Evolutionary conservation across 2,113 vertebrate species (phyloP).

Genomic region (Columba janthina): DNA sequence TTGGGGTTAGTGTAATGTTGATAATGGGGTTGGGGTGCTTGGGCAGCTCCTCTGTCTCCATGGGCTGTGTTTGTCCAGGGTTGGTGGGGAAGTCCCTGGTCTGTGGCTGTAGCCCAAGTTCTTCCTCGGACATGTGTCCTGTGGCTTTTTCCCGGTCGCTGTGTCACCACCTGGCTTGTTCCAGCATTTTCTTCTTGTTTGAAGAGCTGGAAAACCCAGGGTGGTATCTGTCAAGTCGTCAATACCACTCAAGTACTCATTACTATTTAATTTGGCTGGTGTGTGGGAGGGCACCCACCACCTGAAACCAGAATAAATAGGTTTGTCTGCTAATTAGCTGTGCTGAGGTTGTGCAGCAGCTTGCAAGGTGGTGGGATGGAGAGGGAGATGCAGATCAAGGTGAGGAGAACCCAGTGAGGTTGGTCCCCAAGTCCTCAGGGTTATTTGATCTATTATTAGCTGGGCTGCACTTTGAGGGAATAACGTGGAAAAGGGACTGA

Average conservation of each 20-base stretch:
- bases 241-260: not conserved
- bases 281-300: not conserved
- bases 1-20: not conserved
- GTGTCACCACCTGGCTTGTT: not conserved
- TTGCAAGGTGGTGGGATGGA: too few relatives aligned
- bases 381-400: too few relatives aligned
- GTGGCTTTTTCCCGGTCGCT: fast-evolving
- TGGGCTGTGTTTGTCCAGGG: not conserved
- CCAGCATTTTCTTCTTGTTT: fast-evolving
- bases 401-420: fast-evolving
- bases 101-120: fast-evolving
- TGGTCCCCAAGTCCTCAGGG: fast-evolving
- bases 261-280: not conserved
- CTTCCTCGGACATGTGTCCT: fast-evolving
- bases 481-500: fast-evolving
- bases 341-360: not conserved
- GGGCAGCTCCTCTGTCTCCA: fast-evolving
- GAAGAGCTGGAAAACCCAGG: not conserved
- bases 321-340: not conserved
- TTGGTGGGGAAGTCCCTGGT: fast-evolving
- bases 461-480: not conserved
- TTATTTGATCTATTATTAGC: not conserved
- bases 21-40: fast-evolving
- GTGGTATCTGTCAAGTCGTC: not conserved
- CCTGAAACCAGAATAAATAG: not conserved